Percentiles rank a stretch among this genome's conserved stretches.
Evolutionary conservation across 2,113 vertebrate species (phyloP).

Genomic region (Micronycteris hirsuta): DNA sequence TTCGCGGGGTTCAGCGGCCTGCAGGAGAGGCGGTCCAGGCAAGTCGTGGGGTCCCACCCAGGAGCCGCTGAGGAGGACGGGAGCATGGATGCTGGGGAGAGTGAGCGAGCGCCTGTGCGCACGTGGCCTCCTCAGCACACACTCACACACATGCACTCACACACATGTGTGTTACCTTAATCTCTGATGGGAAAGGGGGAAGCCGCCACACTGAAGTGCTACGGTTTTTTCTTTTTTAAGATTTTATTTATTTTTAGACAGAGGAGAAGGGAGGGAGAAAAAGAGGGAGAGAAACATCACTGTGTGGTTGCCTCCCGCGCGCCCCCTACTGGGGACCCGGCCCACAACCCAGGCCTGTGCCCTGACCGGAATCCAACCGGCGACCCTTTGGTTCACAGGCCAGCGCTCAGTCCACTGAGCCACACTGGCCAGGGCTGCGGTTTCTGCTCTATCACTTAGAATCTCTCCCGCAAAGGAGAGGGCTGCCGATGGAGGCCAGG

Average conservation of each 20-base stretch:
- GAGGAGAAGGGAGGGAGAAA: too few species aligned
- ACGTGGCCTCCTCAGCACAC: fast-evolving
- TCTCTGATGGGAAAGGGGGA: neutral
- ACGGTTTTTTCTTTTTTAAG: neutral
- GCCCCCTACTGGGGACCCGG: too few species aligned
- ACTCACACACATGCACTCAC: neutral
- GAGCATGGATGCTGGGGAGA: neutral
- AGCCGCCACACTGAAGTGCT: neutral
- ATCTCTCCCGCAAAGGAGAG: neutral
- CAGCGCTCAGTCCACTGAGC: too few species aligned
- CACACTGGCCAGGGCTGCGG: too few species aligned
- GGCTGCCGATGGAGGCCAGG: neutral
- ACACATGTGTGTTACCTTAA: neutral
- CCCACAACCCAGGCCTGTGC: too few species aligned
- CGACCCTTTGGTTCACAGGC: too few species aligned
- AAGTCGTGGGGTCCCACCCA: constrained; percentile 61
- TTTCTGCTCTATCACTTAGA: neutral
- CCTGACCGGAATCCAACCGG: too few species aligned
- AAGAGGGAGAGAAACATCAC: too few species aligned
- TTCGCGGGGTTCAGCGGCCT: constrained; percentile 97
- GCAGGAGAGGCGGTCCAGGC: constrained; percentile 95
- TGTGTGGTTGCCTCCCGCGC: too few species aligned
- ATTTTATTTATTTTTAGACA: neutral
- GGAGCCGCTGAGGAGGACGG: neutral
- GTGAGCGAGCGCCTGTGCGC: too few species aligned